Base-by-base conservation (phyloP, 2,113 vertebrate genomes). In the Zosterops hypoxanthus region DNA sequence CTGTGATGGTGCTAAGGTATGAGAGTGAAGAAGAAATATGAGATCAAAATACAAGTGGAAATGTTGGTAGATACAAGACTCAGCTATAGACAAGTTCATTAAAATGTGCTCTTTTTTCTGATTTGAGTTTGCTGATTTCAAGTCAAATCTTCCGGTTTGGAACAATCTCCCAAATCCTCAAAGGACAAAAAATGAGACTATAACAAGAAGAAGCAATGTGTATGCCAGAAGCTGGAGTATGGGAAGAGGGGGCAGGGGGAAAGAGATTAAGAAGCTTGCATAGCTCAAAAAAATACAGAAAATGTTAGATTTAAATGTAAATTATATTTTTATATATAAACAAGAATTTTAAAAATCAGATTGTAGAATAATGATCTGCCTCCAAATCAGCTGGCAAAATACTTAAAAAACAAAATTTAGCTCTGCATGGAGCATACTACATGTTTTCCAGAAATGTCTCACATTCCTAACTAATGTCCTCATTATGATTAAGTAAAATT, bases 401-500 rank as follows among this genome's bases (percentile, higher is more conserved):
- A 73, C 33, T 82, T 85, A 20, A 50, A 77, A 88, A 78, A 12
- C 20, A 81, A 91, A 89, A 66, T 70, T 15, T 28, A n/a, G 16
- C 16, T 88, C 46, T 59, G 2, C 29, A 42, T 42, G 59, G 33
- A 59, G 18, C 3, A 1, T 75, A 22, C 39, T 78, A 33, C 21
- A 26, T 0, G 0, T 59, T 64, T 91, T 78, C 72, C 36, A 90
- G 80, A 92, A 82, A 56, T 72, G 44, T 76, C 50, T 90, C 44
- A 56, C n/a, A 41, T 87, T 72, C 21, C 18, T 91, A 66, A 66
- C 60, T 89, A 78, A 64, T 71, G 68, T 59, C 77, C 66, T 86
- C 57, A 94, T 91, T 94, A 92, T 75, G 64, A 91, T 93, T 64
- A 96, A 97, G 93, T 94, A 96, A 89, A 97, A 89, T 95, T 94